Base-by-base conservation (phyloP, 2,797 vertebrate species). In the Pempheris klunzingeri region DNA sequence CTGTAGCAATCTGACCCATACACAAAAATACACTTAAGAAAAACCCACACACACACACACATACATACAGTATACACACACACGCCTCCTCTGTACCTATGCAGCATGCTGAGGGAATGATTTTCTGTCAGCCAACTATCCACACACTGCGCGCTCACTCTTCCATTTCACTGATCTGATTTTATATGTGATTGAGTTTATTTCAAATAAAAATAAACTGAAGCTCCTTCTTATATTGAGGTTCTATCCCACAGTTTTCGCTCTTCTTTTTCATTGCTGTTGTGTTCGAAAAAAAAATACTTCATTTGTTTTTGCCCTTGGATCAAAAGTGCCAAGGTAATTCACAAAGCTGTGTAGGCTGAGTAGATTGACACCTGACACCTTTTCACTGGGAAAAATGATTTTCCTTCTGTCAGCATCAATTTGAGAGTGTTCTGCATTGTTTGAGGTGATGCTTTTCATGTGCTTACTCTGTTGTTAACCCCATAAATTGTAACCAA, bases 131-230 rank as follows among this genome's bases (percentile, higher is more conserved):
- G 70, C 39, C n/a, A 46, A 34, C 73, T 63, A 76, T 82, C 50
- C 28, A 26, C 81, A 73, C 70, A 47, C 41, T 30, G 44, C n/a
- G 4, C 17, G 18, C 60, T 80, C 87, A 68, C 63, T 85, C 83
- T 87, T 89, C 53, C 81, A 76, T 70, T 57, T 71, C 64, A 70
- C 77, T 78, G 52, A 81, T 81, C 74, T 26, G 68, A 87, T 68
- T 87, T 81, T 52, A 81, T 47, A 79, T 84, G 44, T 32, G 30
- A 77, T 66, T 64, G 36, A 50, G 47, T 76, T 87, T 20, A 50
- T 20, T 59, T 26, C 60, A 71, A 79, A 80, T 57, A n/a, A 14
- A 77, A 87, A 74, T 60, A 78, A 72, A 64, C 62, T 36, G 39
- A 63, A 60, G 57, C 50, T 26, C 5, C 38, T 4, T 75, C 53